Base-by-base conservation (phyloP, 2,797 vertebrate species). In the Pseudochirops cupreus region DNA sequence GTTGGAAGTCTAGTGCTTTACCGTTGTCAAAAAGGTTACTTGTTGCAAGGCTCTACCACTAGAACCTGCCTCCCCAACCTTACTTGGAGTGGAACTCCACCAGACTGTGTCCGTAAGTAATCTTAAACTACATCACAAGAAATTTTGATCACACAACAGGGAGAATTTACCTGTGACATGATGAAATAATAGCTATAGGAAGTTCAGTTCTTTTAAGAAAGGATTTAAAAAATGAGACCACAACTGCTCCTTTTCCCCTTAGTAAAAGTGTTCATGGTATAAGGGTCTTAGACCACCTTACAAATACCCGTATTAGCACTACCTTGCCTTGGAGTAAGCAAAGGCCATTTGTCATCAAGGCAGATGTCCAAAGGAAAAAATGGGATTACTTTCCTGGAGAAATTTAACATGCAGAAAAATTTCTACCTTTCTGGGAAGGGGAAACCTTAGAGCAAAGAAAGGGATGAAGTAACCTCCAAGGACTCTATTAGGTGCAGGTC, bases 41-140 rank as follows among this genome's bases (percentile, higher is more conserved):
- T 99, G 97, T 99, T 99, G 87, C 99, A 99, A 98, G 99, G 99
- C 55, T 99, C 99, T 90, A 99, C 99, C 98, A 99, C 99, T 95
- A 99, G 99, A 95, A 99, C 99, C 52, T 99, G 99, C 98, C 99
- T 99, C 82, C 99, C 99, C 97, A 99, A 99, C 98, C 99, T 99
- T 67, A 99, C 99, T 3, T 99, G 99, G 99, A 99, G 99, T 16
- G 99, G 99, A 50, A 98, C 99, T 97, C 99, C 99, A 67, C 99
- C 99, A 0, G 99, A 99, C 97, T 99, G 99, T 96, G 99, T 99
- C 97, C 99, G 99, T 99, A 97, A 99, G 99, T 98, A 33, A 5
- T 4, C 53, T 18, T 90, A 52, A 9, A 94, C 91, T 9, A 0
- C 9, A 39, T 28, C 55, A 92, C 59, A 10, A n/a, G 56, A 89